Evolutionary conservation across 2,888 invertebrate genomes (phyloP).

Genomic region (Drosophila pseudotalamancana): DNA sequence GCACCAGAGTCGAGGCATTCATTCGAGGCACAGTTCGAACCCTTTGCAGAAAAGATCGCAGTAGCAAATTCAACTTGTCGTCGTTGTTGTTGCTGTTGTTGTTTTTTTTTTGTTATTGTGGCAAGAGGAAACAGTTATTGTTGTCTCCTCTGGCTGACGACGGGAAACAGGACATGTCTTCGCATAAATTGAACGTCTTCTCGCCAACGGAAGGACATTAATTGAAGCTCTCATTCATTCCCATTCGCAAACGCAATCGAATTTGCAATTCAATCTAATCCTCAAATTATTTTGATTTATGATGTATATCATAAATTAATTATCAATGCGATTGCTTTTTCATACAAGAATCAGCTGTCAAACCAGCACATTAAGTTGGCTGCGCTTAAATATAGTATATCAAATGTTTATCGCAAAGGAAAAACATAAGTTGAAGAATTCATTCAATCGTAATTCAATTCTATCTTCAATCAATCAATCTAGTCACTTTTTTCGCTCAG

Average conservation of each 20-base stretch:
- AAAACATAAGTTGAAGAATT: too few relatives aligned
- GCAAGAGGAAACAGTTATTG: slow-evolving; percentile 74
- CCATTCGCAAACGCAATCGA: slow-evolving; percentile 8
- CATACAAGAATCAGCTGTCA: background rate
- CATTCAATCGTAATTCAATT: background rate
- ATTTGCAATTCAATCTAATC: slow-evolving; percentile 25
- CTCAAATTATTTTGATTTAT: slow-evolving; percentile 14
- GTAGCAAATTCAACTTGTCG: slow-evolving; percentile 54
- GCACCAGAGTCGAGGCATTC: slow-evolving; percentile 43
- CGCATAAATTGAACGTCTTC: slow-evolving; percentile 71
- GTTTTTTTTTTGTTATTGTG: slow-evolving; percentile 25
- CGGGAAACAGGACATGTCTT: slow-evolving; percentile 79
- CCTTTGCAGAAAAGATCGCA: slow-evolving; percentile 59
- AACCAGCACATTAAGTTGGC: background rate
- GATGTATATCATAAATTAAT: slow-evolving; percentile 19
- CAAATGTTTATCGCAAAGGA: too few relatives aligned
- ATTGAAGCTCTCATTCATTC: slow-evolving; percentile 43
- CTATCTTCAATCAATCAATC: background rate
- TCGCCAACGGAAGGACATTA: slow-evolving; percentile 72
- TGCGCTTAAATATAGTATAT: background rate
- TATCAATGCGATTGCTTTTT: slow-evolving; percentile 1
- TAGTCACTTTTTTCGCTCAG: too few relatives aligned
- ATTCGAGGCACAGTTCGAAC: slow-evolving; percentile 52
- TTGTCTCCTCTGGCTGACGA: slow-evolving; percentile 53
- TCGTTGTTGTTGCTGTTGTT: slow-evolving; percentile 12